A percentile compares a stretch with the other conserved stretches of the same genome.
These are phyloP conservation scores for Pammene aurita DNA, from an alignment of 2,888 invertebrate genomes.

Conservation along the genomic window DNA sequence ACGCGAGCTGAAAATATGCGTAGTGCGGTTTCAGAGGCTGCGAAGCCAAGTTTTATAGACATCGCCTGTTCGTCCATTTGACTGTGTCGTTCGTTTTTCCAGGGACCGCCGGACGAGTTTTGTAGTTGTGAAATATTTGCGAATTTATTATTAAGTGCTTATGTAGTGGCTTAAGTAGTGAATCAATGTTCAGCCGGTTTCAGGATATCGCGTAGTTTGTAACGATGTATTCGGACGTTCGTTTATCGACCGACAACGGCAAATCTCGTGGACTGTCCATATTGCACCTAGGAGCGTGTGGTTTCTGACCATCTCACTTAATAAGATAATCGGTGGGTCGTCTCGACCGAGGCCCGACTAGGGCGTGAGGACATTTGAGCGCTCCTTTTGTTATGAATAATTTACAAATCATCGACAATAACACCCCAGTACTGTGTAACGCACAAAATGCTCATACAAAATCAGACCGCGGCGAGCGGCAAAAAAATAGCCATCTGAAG, in stretches of 20 bases:
- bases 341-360: slow-evolving; percentile 44
- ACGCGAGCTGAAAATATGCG: slow-evolving; percentile 23
- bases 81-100: slow-evolving; percentile 50
- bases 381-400: slow-evolving; percentile 67
- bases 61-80: slow-evolving; percentile 57
- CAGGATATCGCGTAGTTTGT: slow-evolving; percentile 42
- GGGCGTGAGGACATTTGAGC: slow-evolving; percentile 43
- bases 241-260: slow-evolving; percentile 61
- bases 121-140: slow-evolving; percentile 35
- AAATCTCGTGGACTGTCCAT: slow-evolving; percentile 58
- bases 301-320: slow-evolving; percentile 53
- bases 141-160: slow-evolving; percentile 40
- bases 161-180: slow-evolving; percentile 29
- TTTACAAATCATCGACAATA: slow-evolving; percentile 50
- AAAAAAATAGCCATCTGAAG: slow-evolving; percentile 56
- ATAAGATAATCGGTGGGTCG: slow-evolving; percentile 56
- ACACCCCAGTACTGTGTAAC: slow-evolving; percentile 43
- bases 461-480: slow-evolving; percentile 52
- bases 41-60: slow-evolving; percentile 32
- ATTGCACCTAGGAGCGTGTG: slow-evolving; percentile 52
- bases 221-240: slow-evolving; percentile 45
- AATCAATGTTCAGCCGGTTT: slow-evolving; percentile 37
- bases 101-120: slow-evolving; percentile 47
- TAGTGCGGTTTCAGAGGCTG: slow-evolving; percentile 12
- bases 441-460: slow-evolving; percentile 57